phyloP scores from a whole-genome alignment of 2,797 vertebrate species.

The Momotus momota region DNA sequence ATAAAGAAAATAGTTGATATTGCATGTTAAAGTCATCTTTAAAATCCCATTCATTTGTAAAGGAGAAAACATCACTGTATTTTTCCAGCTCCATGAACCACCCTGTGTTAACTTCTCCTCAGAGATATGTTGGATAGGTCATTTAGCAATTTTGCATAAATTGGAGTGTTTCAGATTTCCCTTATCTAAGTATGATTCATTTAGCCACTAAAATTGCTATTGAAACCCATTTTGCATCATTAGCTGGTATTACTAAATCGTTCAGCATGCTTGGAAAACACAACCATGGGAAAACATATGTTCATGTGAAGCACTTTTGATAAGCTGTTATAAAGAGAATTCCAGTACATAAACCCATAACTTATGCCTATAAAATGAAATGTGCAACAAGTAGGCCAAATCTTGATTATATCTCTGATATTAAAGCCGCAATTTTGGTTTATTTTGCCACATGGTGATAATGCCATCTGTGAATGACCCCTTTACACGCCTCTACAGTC shows the following conservation, averaged over 20 bases:
- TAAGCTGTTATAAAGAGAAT: conserved; percentile 69
- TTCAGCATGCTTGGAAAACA: conserved; percentile 63
- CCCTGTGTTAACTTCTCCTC: conserved; percentile 65
- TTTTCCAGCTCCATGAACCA: conserved; percentile 60
- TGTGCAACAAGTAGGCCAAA: conserved; percentile 53
- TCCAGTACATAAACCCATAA: conserved; percentile 51
- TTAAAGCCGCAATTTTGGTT: not conserved
- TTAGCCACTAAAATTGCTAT: conserved; percentile 71
- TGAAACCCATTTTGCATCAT: conserved; percentile 76
- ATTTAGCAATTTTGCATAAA: conserved; percentile 71
- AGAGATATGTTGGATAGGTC: conserved; percentile 65
- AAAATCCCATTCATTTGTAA: conserved; percentile 21
- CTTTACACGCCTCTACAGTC: not conserved
- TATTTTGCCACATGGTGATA: not conserved
- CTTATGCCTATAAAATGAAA: conserved; percentile 43
- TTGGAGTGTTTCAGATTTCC: conserved; percentile 66
- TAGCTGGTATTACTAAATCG: conserved; percentile 71
- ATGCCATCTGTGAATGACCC: conserved; percentile 1
- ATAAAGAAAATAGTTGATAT: not conserved
- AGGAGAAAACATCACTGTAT: conserved; percentile 44
- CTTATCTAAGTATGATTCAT: conserved; percentile 74
- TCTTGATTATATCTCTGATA: not conserved
- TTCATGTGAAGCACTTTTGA: conserved; percentile 59
- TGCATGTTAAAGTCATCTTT: conserved; percentile 10
- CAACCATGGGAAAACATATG: conserved; percentile 73